These are phyloP conservation scores for Eurytoma adleriae DNA, from an alignment of 2,888 invertebrate genomes.

Conservation along the genomic window DNA sequence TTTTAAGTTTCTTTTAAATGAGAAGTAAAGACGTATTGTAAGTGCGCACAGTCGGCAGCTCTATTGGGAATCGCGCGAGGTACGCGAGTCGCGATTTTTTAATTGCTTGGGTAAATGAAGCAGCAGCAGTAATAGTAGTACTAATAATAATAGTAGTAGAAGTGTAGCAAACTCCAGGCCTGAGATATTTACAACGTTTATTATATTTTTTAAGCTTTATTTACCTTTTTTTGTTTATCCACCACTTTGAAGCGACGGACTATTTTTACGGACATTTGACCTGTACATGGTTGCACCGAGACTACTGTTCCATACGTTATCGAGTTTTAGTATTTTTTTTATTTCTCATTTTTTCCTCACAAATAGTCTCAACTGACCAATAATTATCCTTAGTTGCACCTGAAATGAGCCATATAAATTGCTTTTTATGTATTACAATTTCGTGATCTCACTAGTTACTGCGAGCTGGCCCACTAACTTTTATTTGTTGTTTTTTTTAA, in stretches of 20 bases:
- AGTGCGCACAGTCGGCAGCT: constrained; percentile 50
- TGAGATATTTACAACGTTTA: constrained; percentile 60
- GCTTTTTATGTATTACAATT: constrained; percentile 9
- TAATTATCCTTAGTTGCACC: constrained; percentile 17
- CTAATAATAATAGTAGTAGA: constrained; percentile 38
- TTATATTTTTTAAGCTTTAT: constrained; percentile 32
- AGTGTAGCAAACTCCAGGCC: constrained; percentile 57
- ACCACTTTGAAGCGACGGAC: constrained; percentile 18
- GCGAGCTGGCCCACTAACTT: constrained; percentile 42
- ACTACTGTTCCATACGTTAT: constrained; percentile 20
- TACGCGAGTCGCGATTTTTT: constrained; percentile 52
- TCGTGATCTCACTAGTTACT: constrained; percentile 36
- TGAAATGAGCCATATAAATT: constrained; percentile 26
- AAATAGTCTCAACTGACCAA: constrained; percentile 12
- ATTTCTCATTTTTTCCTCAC: background rate
- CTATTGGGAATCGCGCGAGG: constrained; percentile 56
- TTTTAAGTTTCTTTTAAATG: constrained; percentile 23
- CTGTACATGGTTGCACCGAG: constrained; percentile 47
- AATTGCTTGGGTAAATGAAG: constrained; percentile 40
- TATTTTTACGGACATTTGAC: constrained; percentile 44
- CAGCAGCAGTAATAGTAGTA: constrained; percentile 31
- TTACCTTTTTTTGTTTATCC: constrained; percentile 23
- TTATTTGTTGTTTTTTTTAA: constrained; percentile 27
- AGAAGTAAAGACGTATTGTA: constrained; percentile 29
- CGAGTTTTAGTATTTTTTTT: constrained; percentile 1